Conservation (phyloP, 2,888 invertebrate genomes). For the Meiosimyza platycephala region DNA sequence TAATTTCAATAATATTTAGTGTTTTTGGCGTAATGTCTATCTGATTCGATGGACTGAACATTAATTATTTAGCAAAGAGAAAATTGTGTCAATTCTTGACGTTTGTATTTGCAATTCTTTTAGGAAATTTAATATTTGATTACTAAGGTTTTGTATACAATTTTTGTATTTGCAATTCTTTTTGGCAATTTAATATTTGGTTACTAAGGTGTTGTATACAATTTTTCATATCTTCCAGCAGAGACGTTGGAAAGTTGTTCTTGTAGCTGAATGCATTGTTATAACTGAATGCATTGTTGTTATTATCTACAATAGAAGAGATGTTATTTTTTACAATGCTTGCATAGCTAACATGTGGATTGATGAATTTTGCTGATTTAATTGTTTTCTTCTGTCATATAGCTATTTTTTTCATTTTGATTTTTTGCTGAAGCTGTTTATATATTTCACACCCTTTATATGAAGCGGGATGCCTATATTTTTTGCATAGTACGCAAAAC, state of each 20-base stretch:
- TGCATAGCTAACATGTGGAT: slow-evolving; percentile 23
- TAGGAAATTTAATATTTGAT: slow-evolving; percentile 31
- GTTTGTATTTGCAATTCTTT: slow-evolving; percentile 34
- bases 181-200: too few species aligned
- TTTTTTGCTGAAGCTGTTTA: slow-evolving; percentile 30
- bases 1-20: slow-evolving; percentile 32
- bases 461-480: slow-evolving; percentile 10
- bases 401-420: not conserved
- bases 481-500: slow-evolving; percentile 32
- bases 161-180: too few species aligned
- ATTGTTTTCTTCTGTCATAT: slow-evolving; percentile 7
- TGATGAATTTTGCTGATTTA: slow-evolving; percentile 19
- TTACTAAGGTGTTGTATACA: too few species aligned
- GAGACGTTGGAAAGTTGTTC: too few species aligned
- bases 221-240: slow-evolving; percentile 17
- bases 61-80: slow-evolving; percentile 5
- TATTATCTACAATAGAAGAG: not conserved
- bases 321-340: slow-evolving; percentile 6
- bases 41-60: too few species aligned
- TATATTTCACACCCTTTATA: slow-evolving; percentile 10
- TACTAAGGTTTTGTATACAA: slow-evolving; percentile 29
- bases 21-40: slow-evolving; percentile 4
- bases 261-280: too few species aligned
- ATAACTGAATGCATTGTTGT: too few species aligned
- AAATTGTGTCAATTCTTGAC: slow-evolving; percentile 32